These are phyloP conservation scores for Drosophila kurseongensis DNA, from an alignment of 1,140 invertebrate genomes.

Conservation along the genomic window DNA sequence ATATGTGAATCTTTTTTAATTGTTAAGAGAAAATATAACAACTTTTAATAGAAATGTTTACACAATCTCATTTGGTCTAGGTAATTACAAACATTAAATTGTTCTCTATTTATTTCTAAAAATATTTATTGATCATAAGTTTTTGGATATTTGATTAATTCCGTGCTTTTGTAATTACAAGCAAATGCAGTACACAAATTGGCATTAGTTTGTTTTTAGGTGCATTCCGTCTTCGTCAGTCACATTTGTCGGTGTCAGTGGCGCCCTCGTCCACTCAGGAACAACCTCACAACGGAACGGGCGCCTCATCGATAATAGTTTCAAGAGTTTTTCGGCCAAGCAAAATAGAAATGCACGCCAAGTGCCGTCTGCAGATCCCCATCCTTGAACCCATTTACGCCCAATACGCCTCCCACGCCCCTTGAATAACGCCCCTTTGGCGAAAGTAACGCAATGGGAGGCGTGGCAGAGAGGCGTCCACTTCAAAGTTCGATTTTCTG, in stretches of 20 bases:
- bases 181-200: no score
- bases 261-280: slow-evolving; percentile 53
- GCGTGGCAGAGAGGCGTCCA: slow-evolving; percentile 46
- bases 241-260: slow-evolving; percentile 47
- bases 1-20: no score
- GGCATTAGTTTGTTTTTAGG: not conserved
- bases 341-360: slow-evolving; percentile 64
- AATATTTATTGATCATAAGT: no score
- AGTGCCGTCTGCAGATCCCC: slow-evolving; percentile 50
- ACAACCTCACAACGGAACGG: slow-evolving; percentile 13
- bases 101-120: no score
- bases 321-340: slow-evolving; percentile 73
- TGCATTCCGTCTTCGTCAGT: not conserved
- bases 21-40: no score
- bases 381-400: slow-evolving; percentile 1
- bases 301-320: slow-evolving; percentile 72
- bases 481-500: slow-evolving; percentile 79
- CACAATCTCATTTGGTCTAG: no score
- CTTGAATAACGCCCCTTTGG: slow-evolving; percentile 19
- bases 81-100: no score
- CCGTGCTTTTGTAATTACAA: no score
- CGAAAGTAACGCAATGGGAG: slow-evolving; percentile 19
- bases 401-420: not conserved
- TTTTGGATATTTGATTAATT: no score
- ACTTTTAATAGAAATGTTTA: no score